These are phyloP conservation scores for Drosophila sordidapex DNA, from an alignment of 2,888 invertebrate species.

Conservation along the genomic window DNA sequence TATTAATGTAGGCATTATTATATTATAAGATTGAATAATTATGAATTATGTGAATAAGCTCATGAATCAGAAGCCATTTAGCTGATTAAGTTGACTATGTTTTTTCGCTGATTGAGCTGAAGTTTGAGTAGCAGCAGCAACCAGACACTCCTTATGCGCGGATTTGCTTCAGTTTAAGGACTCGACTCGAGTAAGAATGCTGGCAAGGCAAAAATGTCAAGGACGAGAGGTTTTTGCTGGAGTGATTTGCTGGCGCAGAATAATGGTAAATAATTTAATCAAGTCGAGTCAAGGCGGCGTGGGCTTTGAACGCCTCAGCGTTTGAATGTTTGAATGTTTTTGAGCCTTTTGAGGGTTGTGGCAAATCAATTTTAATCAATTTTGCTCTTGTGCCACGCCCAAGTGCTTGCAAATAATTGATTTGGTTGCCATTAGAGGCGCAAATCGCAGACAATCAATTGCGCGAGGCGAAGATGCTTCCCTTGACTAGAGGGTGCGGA, in stretches of 20 bases:
- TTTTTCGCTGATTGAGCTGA: background rate
- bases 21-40: background rate
- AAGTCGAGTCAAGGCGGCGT: slow-evolving; percentile 31
- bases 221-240: slow-evolving; percentile 1
- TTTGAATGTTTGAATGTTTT: slow-evolving; percentile 41
- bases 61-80: background rate
- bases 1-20: background rate
- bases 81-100: slow-evolving; percentile 19
- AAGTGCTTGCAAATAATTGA: slow-evolving; percentile 75
- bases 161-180: slow-evolving; percentile 5
- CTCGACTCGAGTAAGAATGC: background rate
- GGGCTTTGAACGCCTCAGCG: slow-evolving; percentile 8
- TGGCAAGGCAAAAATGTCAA: slow-evolving; percentile 22
- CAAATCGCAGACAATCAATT: slow-evolving; percentile 80
- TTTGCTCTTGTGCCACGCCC: slow-evolving; percentile 52
- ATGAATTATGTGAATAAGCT: background rate
- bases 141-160: background rate
- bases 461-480: slow-evolving; percentile 29
- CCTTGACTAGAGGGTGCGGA: too few species aligned
- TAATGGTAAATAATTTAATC: slow-evolving; percentile 46
- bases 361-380: slow-evolving; percentile 76
- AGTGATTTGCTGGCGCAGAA: slow-evolving; percentile 9
- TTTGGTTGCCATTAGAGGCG: slow-evolving; percentile 72
- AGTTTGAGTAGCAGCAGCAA: background rate
- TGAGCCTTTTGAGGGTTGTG: slow-evolving; percentile 37